Evolutionary conservation across 1,140 invertebrate species (phyloP).

Genomic region (Drosophila azteca): DNA sequence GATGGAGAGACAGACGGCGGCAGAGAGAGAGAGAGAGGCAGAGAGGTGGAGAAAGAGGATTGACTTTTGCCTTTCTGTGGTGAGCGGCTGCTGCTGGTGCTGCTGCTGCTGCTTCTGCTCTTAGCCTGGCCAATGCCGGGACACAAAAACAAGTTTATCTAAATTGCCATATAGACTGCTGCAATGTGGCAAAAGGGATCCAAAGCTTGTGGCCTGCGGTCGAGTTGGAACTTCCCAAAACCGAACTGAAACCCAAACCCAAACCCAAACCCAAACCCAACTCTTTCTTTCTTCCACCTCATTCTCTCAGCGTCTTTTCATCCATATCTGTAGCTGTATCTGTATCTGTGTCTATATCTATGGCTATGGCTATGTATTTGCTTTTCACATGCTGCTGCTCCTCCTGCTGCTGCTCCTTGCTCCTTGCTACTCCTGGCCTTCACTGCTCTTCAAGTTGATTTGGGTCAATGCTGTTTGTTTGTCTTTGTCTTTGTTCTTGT

Average conservation of each 20-base stretch:
- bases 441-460: slow-evolving; percentile 55
- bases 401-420: slow-evolving; percentile 26
- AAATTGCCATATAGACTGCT: slow-evolving; percentile 72
- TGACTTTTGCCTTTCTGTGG: slow-evolving; percentile 79
- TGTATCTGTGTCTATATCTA: not conserved
- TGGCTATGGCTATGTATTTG: slow-evolving; percentile 57
- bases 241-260: no score
- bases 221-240: slow-evolving; percentile 40
- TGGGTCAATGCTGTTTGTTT: slow-evolving; percentile 73
- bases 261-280: not conserved
- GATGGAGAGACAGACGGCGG: not conserved
- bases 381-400: slow-evolving; percentile 40
- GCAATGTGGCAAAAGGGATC: slow-evolving; percentile 43
- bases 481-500: slow-evolving; percentile 35
- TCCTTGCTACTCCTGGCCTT: slow-evolving; percentile 3
- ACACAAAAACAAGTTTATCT: slow-evolving; percentile 75
- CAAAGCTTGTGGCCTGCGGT: slow-evolving; percentile 56
- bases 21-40: not conserved
- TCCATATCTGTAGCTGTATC: slow-evolving; percentile 8
- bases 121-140: slow-evolving; percentile 58
- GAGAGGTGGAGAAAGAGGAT: slow-evolving; percentile 21
- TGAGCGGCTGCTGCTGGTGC: slow-evolving; percentile 40
- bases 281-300: slow-evolving; percentile 1
- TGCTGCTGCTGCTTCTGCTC: slow-evolving; percentile 11
- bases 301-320: not conserved